These are phyloP conservation scores for Mohoua ochrocephala DNA, from an alignment of 2,113 vertebrate genomes.

Conservation along the genomic window DNA sequence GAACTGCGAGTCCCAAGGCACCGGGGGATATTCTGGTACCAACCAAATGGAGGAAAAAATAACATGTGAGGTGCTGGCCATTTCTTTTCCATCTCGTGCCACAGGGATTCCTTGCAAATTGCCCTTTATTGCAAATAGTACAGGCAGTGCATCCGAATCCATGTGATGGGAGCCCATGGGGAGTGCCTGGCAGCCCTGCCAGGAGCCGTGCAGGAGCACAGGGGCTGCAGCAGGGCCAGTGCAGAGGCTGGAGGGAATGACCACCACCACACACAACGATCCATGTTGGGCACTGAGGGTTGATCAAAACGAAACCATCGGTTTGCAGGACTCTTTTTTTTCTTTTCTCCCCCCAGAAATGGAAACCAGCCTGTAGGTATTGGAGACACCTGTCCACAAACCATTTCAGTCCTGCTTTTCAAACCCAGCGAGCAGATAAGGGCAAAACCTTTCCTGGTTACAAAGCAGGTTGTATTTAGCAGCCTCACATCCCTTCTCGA, in stretches of 20 bases:
- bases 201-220: fast-evolving
- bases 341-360: fast-evolving
- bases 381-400: not conserved
- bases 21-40: not conserved
- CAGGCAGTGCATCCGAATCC: not conserved
- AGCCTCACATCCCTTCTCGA: not conserved
- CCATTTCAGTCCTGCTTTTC: not conserved
- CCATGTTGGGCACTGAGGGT: fast-evolving
- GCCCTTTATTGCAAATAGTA: not conserved
- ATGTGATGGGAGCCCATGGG: not conserved
- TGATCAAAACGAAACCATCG: not conserved
- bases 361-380: not conserved
- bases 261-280: fast-evolving
- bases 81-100: constrained; percentile 21
- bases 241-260: fast-evolving
- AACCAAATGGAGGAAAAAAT: not conserved
- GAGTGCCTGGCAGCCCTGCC: not conserved
- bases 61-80: not conserved
- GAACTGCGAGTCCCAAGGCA: not conserved
- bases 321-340: not conserved
- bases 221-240: not conserved
- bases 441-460: not conserved
- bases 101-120: not conserved
- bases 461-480: not conserved
- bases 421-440: not conserved